Conservation (phyloP, 2,797 vertebrate species). For the Poeciliopsis infans region DNA sequence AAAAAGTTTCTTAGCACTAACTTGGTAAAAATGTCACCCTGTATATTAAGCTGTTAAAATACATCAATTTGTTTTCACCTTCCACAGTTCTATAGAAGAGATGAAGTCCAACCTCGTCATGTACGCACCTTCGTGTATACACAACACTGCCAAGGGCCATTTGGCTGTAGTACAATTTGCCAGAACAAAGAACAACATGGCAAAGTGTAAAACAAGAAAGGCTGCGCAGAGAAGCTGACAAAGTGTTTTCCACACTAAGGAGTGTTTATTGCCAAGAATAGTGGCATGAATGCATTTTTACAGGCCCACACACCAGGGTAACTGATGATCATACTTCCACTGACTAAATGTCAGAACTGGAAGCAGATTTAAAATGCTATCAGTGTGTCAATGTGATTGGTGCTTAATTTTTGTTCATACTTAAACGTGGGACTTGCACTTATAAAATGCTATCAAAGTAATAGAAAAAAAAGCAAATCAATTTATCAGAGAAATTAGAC, state of each 20-base stretch:
- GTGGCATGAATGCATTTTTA: conserved; percentile 35
- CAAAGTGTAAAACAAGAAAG: conserved; percentile 4
- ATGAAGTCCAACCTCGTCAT: background rate
- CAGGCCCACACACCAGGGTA: background rate
- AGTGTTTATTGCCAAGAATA: background rate
- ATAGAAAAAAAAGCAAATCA: background rate
- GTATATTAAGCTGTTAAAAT: background rate
- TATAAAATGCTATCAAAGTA: background rate
- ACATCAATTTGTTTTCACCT: background rate
- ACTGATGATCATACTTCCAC: background rate
- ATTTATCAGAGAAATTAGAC: background rate
- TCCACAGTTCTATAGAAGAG: background rate
- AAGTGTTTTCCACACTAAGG: background rate
- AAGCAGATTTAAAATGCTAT: background rate
- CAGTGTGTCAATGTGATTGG: background rate
- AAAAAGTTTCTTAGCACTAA: background rate
- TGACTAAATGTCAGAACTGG: background rate
- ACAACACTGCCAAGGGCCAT: conserved; percentile 12
- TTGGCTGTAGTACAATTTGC: conserved; percentile 11
- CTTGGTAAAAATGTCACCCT: background rate
- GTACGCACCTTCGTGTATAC: background rate
- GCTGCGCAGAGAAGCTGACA: background rate
- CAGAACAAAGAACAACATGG: conserved; percentile 17
- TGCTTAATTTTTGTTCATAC: background rate
- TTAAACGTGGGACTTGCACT: background rate